These are phyloP conservation scores for Lepidurus arcticus DNA, from an alignment of 1,140 invertebrate species.

Conservation along the genomic window DNA sequence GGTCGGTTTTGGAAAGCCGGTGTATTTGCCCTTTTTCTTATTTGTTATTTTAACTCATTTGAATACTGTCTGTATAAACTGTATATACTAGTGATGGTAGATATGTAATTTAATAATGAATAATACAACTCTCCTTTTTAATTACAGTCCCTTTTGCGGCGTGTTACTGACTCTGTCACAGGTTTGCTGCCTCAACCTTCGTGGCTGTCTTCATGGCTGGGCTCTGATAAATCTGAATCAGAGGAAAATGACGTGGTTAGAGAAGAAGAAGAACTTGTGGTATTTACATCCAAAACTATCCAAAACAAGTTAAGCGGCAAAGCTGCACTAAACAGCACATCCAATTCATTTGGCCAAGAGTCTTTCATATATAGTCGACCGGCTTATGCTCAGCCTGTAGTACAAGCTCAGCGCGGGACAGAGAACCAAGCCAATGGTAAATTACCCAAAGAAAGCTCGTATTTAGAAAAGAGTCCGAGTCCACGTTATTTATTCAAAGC, in stretches of 20 bases:
- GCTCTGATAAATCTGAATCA: neutral
- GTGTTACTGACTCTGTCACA: constrained; percentile 33
- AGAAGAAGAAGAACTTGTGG: constrained; percentile 25
- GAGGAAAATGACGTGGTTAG: constrained; percentile 12
- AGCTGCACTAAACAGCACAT: neutral
- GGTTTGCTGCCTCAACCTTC: constrained; percentile 32
- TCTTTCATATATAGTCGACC: constrained; percentile 14
- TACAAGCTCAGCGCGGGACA: neutral
- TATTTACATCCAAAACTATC: neutral
- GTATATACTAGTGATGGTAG: neutral
- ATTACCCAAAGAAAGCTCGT: neutral
- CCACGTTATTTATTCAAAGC: no score
- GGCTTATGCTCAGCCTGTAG: neutral
- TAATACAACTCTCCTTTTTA: constrained; percentile 18
- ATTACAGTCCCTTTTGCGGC: constrained; percentile 28
- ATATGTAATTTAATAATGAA: neutral
- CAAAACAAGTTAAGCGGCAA: neutral
- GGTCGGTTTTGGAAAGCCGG: neutral
- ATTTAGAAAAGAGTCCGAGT: no score
- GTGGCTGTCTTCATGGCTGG: constrained; percentile 29
- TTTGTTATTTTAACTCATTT: neutral
- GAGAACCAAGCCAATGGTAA: constrained; percentile 3
- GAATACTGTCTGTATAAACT: neutral
- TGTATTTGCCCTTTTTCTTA: neutral
- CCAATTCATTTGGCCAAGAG: neutral